These are phyloP conservation scores for Pyrrhosoma nymphula DNA, from an alignment of 2,888 invertebrate species.

Conservation along the genomic window DNA sequence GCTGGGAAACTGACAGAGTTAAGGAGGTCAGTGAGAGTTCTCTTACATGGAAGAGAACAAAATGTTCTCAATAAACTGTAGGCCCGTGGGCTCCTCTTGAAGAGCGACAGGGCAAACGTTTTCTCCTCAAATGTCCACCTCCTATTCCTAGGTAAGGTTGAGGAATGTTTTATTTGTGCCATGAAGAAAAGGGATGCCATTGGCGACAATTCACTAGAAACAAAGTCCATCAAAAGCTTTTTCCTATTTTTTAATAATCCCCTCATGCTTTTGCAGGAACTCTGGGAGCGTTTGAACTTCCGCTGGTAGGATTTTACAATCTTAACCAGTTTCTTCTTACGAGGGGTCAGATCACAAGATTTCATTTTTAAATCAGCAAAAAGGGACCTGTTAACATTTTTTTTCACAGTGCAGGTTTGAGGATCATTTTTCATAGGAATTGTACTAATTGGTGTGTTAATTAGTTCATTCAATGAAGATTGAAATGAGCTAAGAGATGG, in stretches of 20 bases:
- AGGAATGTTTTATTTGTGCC: not conserved
- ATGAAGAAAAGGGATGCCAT: not conserved
- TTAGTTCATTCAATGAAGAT: no score
- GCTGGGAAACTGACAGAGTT: not conserved
- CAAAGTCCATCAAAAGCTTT: not conserved
- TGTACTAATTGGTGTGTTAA: no score
- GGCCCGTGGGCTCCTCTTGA: not conserved
- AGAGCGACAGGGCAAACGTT: not conserved
- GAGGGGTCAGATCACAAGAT: no score
- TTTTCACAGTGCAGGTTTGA: no score
- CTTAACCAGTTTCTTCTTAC: no score
- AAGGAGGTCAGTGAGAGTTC: not conserved
- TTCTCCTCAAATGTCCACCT: not conserved
- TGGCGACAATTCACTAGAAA: not conserved
- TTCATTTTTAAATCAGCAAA: no score
- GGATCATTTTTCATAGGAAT: no score
- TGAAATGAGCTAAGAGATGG: no score
- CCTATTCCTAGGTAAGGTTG: not conserved
- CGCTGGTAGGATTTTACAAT: not conserved
- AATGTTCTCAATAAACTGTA: no score
- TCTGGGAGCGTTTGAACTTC: not conserved
- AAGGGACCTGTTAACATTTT: no score
- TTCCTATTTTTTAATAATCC: not conserved
- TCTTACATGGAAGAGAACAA: no score
- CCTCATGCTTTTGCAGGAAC: not conserved